phyloP scores from a whole-genome alignment of 2,797 vertebrate species.

The Anomalospiza imberbis region DNA sequence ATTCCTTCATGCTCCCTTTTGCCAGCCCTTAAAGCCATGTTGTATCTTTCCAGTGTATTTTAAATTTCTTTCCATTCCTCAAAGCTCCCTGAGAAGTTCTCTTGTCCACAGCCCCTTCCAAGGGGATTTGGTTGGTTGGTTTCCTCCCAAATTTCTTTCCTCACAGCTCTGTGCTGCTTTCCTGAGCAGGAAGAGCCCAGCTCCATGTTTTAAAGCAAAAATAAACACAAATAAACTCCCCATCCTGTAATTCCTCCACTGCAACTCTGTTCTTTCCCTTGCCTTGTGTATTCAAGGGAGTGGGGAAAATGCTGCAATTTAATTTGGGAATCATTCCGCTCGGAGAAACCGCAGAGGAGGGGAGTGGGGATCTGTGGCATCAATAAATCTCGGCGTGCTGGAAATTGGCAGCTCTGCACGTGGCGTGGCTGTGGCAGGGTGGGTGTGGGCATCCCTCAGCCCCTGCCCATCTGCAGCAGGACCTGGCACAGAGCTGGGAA shows the following conservation, averaged over 20 bases:
- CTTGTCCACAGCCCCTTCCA: not conserved
- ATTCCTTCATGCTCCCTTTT: not conserved
- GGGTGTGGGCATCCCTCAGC: not conserved
- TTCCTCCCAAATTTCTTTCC: not conserved
- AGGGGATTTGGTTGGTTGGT: not conserved
- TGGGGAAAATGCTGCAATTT: not conserved
- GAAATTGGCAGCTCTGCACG: not conserved
- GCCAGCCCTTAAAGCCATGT: not conserved
- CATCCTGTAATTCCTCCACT: not conserved
- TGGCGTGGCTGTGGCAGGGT: accelerated
- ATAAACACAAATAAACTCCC: not conserved
- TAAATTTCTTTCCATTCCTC: not conserved
- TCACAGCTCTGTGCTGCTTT: not conserved
- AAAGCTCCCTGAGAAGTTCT: not conserved
- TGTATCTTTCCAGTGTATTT: not conserved
- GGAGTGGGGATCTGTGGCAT: not conserved
- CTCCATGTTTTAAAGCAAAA: not conserved
- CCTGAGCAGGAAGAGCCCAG: not conserved
- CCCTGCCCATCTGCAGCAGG: accelerated
- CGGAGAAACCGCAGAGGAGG: not conserved
- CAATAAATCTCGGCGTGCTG: not conserved
- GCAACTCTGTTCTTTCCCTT: not conserved
- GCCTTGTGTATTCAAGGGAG: not conserved
- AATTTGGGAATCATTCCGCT: conserved; percentile 40
- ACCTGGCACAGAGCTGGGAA: accelerated